Evolutionary conservation across 2,888 invertebrate genomes (phyloP).

Genomic region (Tetragonisca angustula): DNA sequence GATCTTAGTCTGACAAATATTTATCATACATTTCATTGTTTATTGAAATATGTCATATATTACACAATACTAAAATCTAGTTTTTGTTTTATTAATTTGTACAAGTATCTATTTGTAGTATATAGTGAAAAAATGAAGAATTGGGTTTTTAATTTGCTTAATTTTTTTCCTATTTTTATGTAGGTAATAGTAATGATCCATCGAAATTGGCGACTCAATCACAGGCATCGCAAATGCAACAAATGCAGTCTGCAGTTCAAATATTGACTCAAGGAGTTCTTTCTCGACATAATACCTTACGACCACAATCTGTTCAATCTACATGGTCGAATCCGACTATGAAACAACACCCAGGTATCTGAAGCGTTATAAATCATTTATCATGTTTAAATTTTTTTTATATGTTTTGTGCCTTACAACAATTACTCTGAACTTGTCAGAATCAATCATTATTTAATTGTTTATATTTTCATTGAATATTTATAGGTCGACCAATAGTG

Average conservation of each 20-base stretch:
- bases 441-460: neutral
- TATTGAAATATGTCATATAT: neutral
- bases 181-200: slow-evolving; percentile 78
- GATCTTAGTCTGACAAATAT: neutral
- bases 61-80: neutral
- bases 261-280: slow-evolving; percentile 79
- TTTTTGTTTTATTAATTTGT: slow-evolving; percentile 4
- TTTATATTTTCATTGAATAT: slow-evolving; percentile 37
- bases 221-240: slow-evolving; percentile 79
- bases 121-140: neutral
- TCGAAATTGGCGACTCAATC: slow-evolving; percentile 79
- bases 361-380: neutral
- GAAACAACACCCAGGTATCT: slow-evolving; percentile 80
- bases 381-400: neutral
- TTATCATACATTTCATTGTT: slow-evolving; percentile 4
- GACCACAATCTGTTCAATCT: slow-evolving; percentile 74
- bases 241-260: slow-evolving; percentile 80
- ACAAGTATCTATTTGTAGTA: neutral
- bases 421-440: neutral
- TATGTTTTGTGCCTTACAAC: no score
- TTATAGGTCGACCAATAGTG: slow-evolving; percentile 86
- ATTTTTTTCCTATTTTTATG: slow-evolving; percentile 40
- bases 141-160: neutral
- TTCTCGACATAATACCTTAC: slow-evolving; percentile 77
- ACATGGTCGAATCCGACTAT: slow-evolving; percentile 79